Base-by-base conservation (phyloP, 2,888 invertebrate species). In the Coleophora deauratella region DNA sequence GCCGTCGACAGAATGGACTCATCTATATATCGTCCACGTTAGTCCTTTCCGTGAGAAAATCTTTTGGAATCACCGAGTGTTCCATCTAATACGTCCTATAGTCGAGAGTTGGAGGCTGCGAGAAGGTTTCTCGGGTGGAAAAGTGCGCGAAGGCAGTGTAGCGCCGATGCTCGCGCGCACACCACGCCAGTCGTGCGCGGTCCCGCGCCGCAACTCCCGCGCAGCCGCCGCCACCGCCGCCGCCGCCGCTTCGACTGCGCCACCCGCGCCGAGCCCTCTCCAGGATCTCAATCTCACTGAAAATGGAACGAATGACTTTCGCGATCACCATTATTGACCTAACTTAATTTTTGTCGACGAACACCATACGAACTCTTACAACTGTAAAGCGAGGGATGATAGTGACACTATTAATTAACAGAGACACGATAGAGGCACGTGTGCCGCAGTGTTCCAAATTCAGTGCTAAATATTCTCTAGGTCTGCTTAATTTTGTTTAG, bases 91-190 rank as follows among this genome's bases (percentile, higher is more conserved):
- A 70, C 67, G 70, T 74, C 67, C 59, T 64, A 66, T 66, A 61
- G 65, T 55, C 54, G 59, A 65, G 64, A 59, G 59, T 54, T 55
- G 66, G 71, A 78, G 76, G 76, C 73, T 75, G 75, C 51, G 66
- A 66, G 66, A 72, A 77, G 79, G 81, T 75, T 77, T 74, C 64
- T 62, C 69, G 69, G 73, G 72, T 71, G 64, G 74, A 81, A 85
- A 82, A 82, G 84, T 82, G 82, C 84, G 85, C 81, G 81, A 82
- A 84, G 75, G 75, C 84, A 85, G 85, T 85, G 74, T 72, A 66
- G 78, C 74, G 80, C 76, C 71, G 81, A 72, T 69, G 72, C 71
- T 65, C 80, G 84, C 62, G 81, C 82, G 81, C 81, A 72, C 69
- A 72, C 62, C 70, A 69, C 70, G 62, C 65, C 67, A 70, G 73